phyloP scores from a whole-genome alignment of 2,797 vertebrate species.

The Hydrolagus colliei region DNA sequence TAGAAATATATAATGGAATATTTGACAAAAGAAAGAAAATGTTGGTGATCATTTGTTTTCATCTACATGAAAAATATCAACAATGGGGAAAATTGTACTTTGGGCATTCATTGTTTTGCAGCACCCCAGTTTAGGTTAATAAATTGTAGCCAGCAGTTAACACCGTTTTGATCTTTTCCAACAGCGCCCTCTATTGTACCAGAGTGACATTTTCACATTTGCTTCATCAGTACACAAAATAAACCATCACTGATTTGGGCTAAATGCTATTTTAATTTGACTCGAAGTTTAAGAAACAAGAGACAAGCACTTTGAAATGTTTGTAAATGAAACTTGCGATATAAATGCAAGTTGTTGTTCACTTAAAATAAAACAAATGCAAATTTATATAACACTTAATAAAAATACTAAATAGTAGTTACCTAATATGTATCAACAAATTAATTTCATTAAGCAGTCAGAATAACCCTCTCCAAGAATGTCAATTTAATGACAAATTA shows the following conservation, averaged over 20 bases:
- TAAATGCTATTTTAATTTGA: conserved; percentile 31
- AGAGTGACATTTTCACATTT: too few species aligned
- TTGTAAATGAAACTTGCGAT: conserved; percentile 35
- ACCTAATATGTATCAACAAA: too few species aligned
- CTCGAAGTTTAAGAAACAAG: conserved; percentile 33
- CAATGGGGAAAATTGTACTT: neutral
- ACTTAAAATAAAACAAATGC: neutral
- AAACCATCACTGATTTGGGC: conserved; percentile 30
- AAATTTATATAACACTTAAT: too few species aligned
- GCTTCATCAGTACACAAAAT: neutral
- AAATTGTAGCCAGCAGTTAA: neutral
- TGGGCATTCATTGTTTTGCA: neutral
- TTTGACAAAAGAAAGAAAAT: neutral
- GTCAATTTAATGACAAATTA: conserved; percentile 2
- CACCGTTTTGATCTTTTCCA: neutral
- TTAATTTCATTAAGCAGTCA: neutral
- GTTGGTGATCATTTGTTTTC: neutral
- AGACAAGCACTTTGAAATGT: conserved; percentile 36
- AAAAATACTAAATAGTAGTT: too few species aligned
- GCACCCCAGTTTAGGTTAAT: neutral
- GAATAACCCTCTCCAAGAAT: neutral
- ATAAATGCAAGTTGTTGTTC: neutral
- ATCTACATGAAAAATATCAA: neutral
- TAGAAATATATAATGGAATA: neutral
- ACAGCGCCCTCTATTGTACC: too few species aligned